A percentile compares a stretch with the other conserved stretches of the same genome.
Conservation (phyloP, 2,113 vertebrate species). For the Mola mola region DNA sequence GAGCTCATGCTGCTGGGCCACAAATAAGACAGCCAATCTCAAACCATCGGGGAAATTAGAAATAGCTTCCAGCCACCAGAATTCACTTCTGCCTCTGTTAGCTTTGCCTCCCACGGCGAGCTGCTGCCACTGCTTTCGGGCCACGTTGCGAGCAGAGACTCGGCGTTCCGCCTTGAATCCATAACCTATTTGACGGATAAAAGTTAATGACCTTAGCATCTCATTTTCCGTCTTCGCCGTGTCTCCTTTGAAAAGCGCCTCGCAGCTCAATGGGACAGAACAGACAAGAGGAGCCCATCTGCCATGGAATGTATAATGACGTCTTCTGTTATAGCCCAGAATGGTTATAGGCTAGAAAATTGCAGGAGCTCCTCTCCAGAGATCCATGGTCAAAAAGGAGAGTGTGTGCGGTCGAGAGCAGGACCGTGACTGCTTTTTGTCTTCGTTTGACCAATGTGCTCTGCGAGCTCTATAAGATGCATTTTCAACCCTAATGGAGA, state of each 20-base stretch:
- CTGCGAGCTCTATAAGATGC: conserved; percentile 14
- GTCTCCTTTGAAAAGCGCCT: conserved; percentile 66
- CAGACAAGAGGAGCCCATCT: conserved; percentile 61
- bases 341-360: conserved; percentile 72
- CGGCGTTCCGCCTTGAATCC: conserved; percentile 58
- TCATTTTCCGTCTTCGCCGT: conserved; percentile 70
- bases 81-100: conserved; percentile 15
- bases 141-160: too few relatives aligned
- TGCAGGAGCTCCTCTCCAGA: conserved; percentile 44
- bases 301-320: conserved; percentile 74
- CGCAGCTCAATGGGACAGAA: conserved; percentile 65
- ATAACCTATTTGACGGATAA: conserved; percentile 67
- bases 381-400: conserved; percentile 56
- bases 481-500: conserved; percentile 22
- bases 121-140: background rate
- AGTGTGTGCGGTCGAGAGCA: conserved; percentile 45
- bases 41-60: conserved; percentile 33
- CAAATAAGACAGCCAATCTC: conserved; percentile 8
- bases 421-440: background rate
- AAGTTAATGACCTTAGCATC: conserved; percentile 79
- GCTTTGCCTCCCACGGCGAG: conserved; percentile 23
- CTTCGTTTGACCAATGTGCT: background rate
- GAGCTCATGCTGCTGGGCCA: too few relatives aligned
- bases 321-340: conserved; percentile 70
- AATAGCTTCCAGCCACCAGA: conserved; percentile 13